Evolutionary conservation across 2,113 vertebrate species (phyloP).

Genomic region (Pogona vitticeps): DNA sequence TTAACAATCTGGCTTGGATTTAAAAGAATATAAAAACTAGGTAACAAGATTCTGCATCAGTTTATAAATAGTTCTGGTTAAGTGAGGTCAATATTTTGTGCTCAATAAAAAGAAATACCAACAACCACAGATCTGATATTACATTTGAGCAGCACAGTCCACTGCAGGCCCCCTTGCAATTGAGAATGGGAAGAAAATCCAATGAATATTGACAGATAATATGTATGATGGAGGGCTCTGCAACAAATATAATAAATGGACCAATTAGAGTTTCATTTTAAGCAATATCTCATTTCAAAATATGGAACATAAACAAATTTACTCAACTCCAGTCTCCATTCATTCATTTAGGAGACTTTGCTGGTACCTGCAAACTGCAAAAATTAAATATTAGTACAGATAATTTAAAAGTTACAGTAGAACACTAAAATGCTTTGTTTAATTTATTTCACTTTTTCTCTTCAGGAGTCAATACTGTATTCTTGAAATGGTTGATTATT

Average conservation of each 20-base stretch:
- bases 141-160: constrained; percentile 2
- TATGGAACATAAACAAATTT: constrained; percentile 51
- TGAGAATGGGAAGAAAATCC: constrained; percentile 46
- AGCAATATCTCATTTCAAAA: constrained; percentile 59
- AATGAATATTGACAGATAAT: constrained; percentile 51
- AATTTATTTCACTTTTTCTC: constrained; percentile 11
- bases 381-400: constrained; percentile 52
- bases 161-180: constrained; percentile 3
- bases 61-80: constrained; percentile 31
- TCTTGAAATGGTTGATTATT: constrained; percentile 31
- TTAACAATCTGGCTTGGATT: constrained; percentile 16
- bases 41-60: neutral
- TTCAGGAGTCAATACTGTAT: constrained; percentile 7
- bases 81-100: constrained; percentile 10
- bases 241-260: constrained; percentile 21
- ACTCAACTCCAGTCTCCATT: constrained; percentile 33
- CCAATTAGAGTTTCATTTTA: constrained; percentile 37
- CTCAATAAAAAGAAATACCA: constrained; percentile 9
- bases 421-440: constrained; percentile 30
- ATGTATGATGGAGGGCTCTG: constrained; percentile 41
- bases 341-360: constrained; percentile 50
- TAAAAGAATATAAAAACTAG: constrained; percentile 9
- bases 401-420: constrained; percentile 53
- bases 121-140: neutral
- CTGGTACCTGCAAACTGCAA: constrained; percentile 32